Conservation (phyloP, 2,888 invertebrate species). For the Caenorhabditis parvicauda region DNA sequence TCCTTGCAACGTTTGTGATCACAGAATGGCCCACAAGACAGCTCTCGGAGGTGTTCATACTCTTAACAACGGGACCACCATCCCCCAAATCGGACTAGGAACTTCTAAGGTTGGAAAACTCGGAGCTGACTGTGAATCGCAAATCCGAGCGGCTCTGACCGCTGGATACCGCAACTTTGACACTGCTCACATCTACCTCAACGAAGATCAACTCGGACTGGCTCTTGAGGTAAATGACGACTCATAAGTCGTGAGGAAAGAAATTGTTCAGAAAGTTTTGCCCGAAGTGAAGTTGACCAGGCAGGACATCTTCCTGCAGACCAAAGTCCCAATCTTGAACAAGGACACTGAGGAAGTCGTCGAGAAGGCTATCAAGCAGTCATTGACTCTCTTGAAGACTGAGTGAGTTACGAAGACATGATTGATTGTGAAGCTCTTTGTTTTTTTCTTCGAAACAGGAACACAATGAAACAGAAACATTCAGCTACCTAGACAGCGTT, state of each 20-base stretch:
- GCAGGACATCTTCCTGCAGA: slow-evolving; percentile 77
- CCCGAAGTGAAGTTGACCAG: slow-evolving; percentile 73
- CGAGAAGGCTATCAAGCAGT: slow-evolving; percentile 29
- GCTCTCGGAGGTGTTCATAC: too few species aligned
- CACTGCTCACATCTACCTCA: slow-evolving; percentile 76
- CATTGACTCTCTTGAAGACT: slow-evolving; percentile 34
- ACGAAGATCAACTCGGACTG: slow-evolving; percentile 72
- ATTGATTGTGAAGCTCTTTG: too few species aligned
- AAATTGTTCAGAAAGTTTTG: slow-evolving; percentile 67
- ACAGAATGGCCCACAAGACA: too few species aligned
- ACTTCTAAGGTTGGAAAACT: slow-evolving; percentile 38
- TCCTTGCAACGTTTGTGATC: too few species aligned
- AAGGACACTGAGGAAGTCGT: slow-evolving; percentile 27
- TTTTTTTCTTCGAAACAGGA: too few species aligned
- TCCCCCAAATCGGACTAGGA: slow-evolving; percentile 47
- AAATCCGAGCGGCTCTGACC: slow-evolving; percentile 34
- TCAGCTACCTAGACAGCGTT: slow-evolving; percentile 38
- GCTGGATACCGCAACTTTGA: slow-evolving; percentile 75
- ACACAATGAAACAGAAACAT: too few species aligned
- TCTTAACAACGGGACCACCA: slow-evolving; percentile 5
- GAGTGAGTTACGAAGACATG: too few species aligned
- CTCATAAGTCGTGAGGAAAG: not conserved
- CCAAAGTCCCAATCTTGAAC: slow-evolving; percentile 71
- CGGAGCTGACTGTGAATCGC: slow-evolving; percentile 19
- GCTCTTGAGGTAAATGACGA: slow-evolving; percentile 63